A percentile compares a stretch with the other conserved stretches of the same genome.
Conservation (phyloP, 2,888 invertebrate species). For the Plutella xylostella region DNA sequence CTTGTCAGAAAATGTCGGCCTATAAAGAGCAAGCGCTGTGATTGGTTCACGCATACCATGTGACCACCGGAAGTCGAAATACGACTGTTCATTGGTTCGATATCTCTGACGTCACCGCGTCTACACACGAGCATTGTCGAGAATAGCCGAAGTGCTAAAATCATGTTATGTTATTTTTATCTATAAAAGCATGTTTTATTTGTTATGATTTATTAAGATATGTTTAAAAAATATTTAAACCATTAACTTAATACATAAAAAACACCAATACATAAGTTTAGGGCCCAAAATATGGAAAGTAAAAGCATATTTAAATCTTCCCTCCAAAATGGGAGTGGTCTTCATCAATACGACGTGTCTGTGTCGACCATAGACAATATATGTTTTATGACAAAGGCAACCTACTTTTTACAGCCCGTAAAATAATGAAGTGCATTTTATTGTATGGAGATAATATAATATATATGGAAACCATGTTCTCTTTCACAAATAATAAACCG, state of each 20-base stretch:
- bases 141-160: conserved; percentile 28
- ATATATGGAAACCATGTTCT: no score
- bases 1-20: conserved; percentile 86
- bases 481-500: no score
- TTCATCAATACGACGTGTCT: conserved; percentile 63
- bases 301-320: conserved; percentile 37
- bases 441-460: no score
- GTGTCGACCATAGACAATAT: conserved; percentile 32
- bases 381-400: conserved; percentile 12
- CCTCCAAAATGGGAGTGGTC: conserved; percentile 62
- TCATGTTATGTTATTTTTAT: neutral
- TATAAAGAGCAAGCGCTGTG: conserved; percentile 46
- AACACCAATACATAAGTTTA: neutral
- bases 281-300: neutral
- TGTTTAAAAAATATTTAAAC: neutral
- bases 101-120: conserved; percentile 61
- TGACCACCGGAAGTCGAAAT: conserved; percentile 61
- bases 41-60: conserved; percentile 60
- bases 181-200: no score
- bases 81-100: conserved; percentile 58
- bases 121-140: conserved; percentile 43
- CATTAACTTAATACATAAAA: conserved; percentile 3
- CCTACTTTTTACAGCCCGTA: neutral
- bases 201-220: neutral
- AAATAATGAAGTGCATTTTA: neutral